Conservation (phyloP, 2,797 vertebrate species). For the Liparis tanakae region DNA sequence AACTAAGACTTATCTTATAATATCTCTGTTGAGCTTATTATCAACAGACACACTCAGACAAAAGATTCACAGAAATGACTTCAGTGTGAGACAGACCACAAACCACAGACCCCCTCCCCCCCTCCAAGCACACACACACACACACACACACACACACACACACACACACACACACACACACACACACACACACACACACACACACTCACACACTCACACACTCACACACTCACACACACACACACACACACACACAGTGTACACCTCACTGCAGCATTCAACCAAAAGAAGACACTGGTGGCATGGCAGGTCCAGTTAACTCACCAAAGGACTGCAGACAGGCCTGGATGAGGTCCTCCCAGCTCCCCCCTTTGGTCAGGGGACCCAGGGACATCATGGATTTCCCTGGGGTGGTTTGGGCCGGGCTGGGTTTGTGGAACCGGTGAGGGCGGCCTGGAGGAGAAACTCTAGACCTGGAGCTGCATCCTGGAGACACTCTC, state of each 20-base stretch:
- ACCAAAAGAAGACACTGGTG: neutral
- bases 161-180: neutral
- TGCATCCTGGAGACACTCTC: constrained; percentile 85
- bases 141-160: constrained; percentile 4
- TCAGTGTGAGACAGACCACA: neutral
- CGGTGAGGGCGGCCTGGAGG: constrained; percentile 84
- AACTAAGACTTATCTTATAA: neutral
- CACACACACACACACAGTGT: constrained; percentile 1
- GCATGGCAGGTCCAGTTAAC: constrained; percentile 61
- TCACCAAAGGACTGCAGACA: constrained; percentile 95
- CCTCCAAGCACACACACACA: constrained; percentile 7
- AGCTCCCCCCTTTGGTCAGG: constrained; percentile 90
- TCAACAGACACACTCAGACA: neutral
- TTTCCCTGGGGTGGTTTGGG: constrained; percentile 81
- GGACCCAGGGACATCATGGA: constrained; percentile 88
- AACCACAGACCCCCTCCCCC: neutral
- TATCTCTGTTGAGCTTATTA: constrained; percentile 15
- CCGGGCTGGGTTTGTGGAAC: constrained; percentile 80
- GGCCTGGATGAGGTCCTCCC: constrained; percentile 94
- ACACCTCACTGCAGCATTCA: neutral
- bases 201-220: neutral
- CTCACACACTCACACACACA: neutral
- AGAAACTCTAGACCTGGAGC: constrained; percentile 83
- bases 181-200: constrained; percentile 1
- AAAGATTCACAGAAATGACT: neutral